Evolutionary conservation across 1,140 invertebrate species (phyloP), one percentile per base, ranked within the genome.

Genomic region (Formica exsecta): DNA sequence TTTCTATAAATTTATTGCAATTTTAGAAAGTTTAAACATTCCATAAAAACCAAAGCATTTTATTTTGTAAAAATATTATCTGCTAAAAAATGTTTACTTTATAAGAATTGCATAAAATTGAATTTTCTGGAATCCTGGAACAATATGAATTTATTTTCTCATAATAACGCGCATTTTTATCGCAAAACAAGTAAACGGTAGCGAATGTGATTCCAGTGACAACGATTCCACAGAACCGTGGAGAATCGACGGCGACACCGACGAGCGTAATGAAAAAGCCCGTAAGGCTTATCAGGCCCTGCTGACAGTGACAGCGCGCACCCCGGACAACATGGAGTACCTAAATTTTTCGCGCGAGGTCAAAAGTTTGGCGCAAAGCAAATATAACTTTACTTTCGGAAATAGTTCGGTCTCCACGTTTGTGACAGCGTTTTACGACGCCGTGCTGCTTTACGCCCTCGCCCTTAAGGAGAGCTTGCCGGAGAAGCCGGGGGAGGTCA

Each of bases 371-470:
- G 98, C 98, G 0, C 96, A 96, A 41, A 95, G 95, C 48, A 97
- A 97, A 90, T 98, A 98, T 94, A 97, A 98, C 92, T 98, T 98
- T 93, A 97, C 96, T 0, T 97, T 97, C 87, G 97, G 96, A 1
- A 97, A 97, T 90, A 96, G 95, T 62, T 96, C 97, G 9, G 96
- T 98, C 1, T 98, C 97, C 9, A 97, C 97, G 25, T 98, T 99
- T 92, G 98, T 99, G 19, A 98, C 98, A 3, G 98, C 98, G 0
- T 99, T 99, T 94, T 99, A 99, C 93, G 99, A 99, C 92, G 98
- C 98, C 0, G 98, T 99, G 13, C 95, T 99, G 0, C 96, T 99
- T 13, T 99, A 99, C 93, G 98, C 98, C 0, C 95, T 98, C 22
- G 98, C 98, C 0, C 95, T 99, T 0, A 99, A 99, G 91, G 97